These are phyloP conservation scores for Ctenomys sociabilis DNA, from an alignment of 2,113 vertebrate species.

Conservation along the genomic window DNA sequence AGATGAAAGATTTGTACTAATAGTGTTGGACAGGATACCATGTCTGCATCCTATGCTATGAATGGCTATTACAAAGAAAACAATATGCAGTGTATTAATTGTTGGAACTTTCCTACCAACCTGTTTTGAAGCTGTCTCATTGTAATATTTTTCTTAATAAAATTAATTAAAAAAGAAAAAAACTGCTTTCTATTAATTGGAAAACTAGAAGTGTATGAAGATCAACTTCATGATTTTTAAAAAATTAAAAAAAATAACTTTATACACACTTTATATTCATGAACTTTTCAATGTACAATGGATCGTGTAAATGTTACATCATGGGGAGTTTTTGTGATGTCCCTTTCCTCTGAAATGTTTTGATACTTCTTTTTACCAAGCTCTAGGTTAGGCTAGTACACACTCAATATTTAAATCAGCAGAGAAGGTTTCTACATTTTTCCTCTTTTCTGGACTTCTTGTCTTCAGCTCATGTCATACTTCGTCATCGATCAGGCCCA, in stretches of 20 bases:
- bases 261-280: neutral
- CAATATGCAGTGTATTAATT: too few species aligned
- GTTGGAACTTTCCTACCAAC: too few species aligned
- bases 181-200: neutral
- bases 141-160: too few species aligned
- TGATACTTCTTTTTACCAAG: neutral
- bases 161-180: too few species aligned
- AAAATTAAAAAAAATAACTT: neutral
- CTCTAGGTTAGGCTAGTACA: neutral
- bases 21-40: too few species aligned
- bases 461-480: too few species aligned
- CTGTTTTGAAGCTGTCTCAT: too few species aligned
- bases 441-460: neutral
- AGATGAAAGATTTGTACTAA: too few species aligned
- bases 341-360: neutral
- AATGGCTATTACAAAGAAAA: too few species aligned
- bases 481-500: neutral
- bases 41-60: too few species aligned
- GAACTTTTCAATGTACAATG: neutral
- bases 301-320: neutral
- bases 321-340: neutral
- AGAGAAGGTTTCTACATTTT: neutral
- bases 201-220: neutral
- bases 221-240: neutral
- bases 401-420: neutral